Percentiles rank a stretch among this genome's conserved stretches.
Conservation (phyloP, 2,888 invertebrate genomes). For the Hartigia nigra region DNA sequence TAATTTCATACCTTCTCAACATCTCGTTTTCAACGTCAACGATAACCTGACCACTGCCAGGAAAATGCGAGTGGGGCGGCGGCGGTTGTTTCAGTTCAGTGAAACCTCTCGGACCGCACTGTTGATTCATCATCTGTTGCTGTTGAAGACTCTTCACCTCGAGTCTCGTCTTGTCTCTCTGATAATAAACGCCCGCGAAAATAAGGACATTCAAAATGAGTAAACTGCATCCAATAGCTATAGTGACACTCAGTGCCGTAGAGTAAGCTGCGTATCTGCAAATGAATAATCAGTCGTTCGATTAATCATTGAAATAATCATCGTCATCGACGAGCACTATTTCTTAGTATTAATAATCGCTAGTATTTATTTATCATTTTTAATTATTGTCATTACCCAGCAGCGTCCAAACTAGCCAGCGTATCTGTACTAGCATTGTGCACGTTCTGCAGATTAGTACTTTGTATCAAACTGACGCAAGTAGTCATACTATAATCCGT, state of each 20-base stretch:
- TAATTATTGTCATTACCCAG: conserved; percentile 66
- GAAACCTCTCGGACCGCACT: conserved; percentile 77
- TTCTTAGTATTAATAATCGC: background rate
- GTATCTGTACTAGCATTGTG: conserved; percentile 80
- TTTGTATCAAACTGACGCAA: conserved; percentile 74
- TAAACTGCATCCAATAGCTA: conserved; percentile 93
- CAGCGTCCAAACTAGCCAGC: conserved; percentile 82
- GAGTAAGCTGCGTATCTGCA: conserved; percentile 76
- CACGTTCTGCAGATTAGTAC: conserved; percentile 69
- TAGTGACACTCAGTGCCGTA: conserved; percentile 90
- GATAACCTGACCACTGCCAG: conserved; percentile 83
- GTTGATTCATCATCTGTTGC: conserved; percentile 77
- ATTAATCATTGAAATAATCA: background rate
- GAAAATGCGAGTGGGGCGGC: conserved; percentile 82
- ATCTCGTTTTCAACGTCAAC: conserved; percentile 86
- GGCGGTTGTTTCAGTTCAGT: conserved; percentile 66
- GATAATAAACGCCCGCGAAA: conserved; percentile 95
- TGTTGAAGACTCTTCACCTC: conserved; percentile 84
- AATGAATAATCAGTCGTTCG: background rate
- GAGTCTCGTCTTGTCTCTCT: conserved; percentile 83
- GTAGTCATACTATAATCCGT: conserved; percentile 78
- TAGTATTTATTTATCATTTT: background rate
- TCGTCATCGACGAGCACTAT: background rate
- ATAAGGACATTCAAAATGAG: conserved; percentile 92
- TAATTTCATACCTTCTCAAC: conserved; percentile 52